Conservation (phyloP, 2,113 vertebrate species). For the Vicugna pacos region DNA sequence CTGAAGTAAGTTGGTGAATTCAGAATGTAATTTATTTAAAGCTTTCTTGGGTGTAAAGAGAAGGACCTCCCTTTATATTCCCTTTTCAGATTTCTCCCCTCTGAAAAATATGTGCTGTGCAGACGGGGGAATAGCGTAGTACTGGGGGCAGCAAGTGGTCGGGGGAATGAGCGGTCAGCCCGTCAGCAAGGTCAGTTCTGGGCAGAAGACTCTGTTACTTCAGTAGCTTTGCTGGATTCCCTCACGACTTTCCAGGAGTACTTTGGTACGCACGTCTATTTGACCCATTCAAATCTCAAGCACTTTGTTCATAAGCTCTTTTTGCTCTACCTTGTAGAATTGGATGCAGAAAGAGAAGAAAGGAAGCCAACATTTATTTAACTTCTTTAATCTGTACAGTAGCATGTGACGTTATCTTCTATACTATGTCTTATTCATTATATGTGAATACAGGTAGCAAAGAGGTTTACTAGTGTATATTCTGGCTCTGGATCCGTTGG, state of each 20-base stretch:
- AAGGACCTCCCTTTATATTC: neutral
- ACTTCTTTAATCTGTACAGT: neutral
- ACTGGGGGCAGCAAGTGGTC: neutral
- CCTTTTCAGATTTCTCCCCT: neutral
- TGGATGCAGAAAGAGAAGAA: neutral
- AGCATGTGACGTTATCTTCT: neutral
- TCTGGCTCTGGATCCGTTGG: neutral
- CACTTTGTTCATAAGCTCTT: neutral
- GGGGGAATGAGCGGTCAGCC: neutral
- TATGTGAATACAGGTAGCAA: neutral
- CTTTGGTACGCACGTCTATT: neutral
- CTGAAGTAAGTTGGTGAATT: constrained; percentile 43
- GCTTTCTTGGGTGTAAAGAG: neutral
- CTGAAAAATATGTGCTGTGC: neutral
- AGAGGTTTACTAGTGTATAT: neutral
- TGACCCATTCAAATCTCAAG: neutral
- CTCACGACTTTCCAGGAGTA: neutral
- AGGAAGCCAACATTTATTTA: neutral
- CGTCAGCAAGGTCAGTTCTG: neutral
- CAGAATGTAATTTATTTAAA: neutral
- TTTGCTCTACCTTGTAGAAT: neutral
- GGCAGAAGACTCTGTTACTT: too few relatives aligned
- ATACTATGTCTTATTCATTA: neutral
- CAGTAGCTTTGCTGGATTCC: neutral
- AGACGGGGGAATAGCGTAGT: fast-evolving